Conservation (phyloP, 2,113 vertebrate genomes). For the Caracal caracal region DNA sequence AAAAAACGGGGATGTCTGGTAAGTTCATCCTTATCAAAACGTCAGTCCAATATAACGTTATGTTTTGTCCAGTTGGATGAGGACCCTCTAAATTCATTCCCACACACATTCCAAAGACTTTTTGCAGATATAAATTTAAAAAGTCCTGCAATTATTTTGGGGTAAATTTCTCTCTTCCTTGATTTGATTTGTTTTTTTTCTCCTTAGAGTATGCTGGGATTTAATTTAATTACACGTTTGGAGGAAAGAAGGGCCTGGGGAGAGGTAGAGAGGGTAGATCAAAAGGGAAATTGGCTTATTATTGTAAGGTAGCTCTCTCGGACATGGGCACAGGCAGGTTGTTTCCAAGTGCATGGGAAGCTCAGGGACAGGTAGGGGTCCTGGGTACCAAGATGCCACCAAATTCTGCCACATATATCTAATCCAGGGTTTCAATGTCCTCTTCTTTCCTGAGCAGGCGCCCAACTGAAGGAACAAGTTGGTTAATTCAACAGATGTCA, state of each 20-base stretch:
- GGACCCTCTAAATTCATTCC: neutral
- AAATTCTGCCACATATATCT: neutral
- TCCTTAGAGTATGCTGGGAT: constrained; percentile 1
- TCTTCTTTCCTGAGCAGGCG: neutral
- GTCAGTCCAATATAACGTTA: neutral
- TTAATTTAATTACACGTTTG: neutral
- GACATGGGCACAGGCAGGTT: neutral
- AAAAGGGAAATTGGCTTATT: neutral
- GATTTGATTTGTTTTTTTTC: constrained; percentile 35
- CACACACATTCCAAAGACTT: neutral
- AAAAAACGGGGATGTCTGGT: neutral
- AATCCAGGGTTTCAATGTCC: neutral
- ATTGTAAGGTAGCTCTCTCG: neutral
- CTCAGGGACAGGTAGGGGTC: neutral
- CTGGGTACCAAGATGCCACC: neutral
- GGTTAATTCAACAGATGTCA: constrained; percentile 29
- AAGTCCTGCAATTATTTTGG: neutral
- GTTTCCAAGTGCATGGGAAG: neutral
- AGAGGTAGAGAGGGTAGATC: neutral
- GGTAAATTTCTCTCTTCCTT: neutral
- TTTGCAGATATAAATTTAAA: neutral
- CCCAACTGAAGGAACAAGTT: neutral
- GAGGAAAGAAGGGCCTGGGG: neutral
- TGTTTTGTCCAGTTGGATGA: neutral
- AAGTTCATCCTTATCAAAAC: neutral